phyloP scores from a whole-genome alignment of 2,797 vertebrate genomes.

The Enteromius mattozi region DNA sequence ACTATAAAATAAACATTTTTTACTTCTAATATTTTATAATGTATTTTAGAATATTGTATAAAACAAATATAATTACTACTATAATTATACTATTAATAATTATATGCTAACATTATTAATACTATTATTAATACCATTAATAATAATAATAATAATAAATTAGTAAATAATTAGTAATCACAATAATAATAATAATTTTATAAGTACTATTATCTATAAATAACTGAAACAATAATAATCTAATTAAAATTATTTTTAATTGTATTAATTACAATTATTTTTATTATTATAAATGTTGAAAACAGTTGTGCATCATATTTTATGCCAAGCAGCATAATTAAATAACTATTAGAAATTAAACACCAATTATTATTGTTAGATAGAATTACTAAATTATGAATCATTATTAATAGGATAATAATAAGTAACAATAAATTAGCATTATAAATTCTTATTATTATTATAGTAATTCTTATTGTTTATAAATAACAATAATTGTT shows the following conservation, averaged over 20 bases:
- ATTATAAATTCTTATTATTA: not conserved
- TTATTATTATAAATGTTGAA: not conserved
- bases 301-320: not conserved
- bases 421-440: not conserved
- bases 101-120: not conserved
- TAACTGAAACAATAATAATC: not conserved
- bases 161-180: no score
- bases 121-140: not conserved
- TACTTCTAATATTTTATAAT: no score
- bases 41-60: no score
- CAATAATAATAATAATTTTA: not conserved
- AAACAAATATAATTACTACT: not conserved
- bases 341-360: not conserved
- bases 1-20: no score
- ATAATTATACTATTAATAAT: not conserved
- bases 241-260: not conserved
- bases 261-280: not conserved
- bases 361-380: not conserved
- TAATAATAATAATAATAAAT: no score
- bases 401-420: not conserved
- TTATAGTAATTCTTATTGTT: not conserved
- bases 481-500: not conserved
- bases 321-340: not conserved
- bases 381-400: not conserved
- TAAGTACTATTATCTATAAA: not conserved